phyloP scores from a whole-genome alignment of 2,113 vertebrate genomes.

The Chiloscyllium plagiosum region DNA sequence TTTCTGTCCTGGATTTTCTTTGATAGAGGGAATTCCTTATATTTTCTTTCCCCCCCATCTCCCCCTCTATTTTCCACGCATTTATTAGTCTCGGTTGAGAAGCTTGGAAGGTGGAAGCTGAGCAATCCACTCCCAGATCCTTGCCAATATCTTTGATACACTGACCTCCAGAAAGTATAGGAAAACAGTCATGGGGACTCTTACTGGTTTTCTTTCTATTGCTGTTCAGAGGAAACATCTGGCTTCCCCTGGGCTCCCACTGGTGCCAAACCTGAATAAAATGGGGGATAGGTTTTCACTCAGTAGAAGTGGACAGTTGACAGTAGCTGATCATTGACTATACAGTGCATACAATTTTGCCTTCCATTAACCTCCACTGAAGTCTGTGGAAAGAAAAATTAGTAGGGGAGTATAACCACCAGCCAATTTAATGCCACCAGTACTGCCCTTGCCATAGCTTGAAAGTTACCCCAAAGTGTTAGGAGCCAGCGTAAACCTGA shows the following conservation, averaged over 20 bases:
- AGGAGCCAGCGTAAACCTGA: background rate
- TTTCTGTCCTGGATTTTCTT: background rate
- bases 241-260: background rate
- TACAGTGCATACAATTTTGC: background rate
- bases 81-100: background rate
- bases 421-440: background rate
- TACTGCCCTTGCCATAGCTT: background rate
- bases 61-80: background rate
- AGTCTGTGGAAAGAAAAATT: background rate
- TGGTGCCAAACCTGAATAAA: background rate
- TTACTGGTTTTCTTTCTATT: background rate
- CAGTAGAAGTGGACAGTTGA: background rate
- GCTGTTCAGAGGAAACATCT: constrained; percentile 19
- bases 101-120: background rate
- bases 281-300: background rate
- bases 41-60: background rate
- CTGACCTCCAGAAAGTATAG: background rate
- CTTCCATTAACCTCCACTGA: background rate
- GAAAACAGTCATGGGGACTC: background rate
- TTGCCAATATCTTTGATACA: background rate
- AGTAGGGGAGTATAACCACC: background rate
- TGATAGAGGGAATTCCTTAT: background rate
- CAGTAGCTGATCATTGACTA: too few relatives aligned
- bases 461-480: background rate
- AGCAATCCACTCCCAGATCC: background rate